A percentile compares a stretch with the other conserved stretches of the same genome.
Evolutionary conservation across 2,113 vertebrate species (phyloP).

Genomic region (Oostethus manadensis): DNA sequence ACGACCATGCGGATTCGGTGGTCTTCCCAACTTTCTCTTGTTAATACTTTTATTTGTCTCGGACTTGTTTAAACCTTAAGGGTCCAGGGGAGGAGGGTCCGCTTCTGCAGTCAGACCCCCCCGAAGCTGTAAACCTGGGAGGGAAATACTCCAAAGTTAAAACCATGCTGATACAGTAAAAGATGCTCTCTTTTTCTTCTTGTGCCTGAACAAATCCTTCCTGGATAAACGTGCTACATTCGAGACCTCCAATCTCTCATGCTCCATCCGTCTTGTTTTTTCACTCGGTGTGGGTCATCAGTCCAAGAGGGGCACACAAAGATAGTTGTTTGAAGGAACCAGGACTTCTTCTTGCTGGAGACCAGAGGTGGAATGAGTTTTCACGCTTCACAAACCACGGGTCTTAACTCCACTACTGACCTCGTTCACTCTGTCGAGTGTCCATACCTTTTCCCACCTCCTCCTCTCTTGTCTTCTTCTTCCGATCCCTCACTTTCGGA

Average conservation of each 20-base stretch:
- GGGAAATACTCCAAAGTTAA: too few relatives aligned
- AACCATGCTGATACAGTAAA: too few relatives aligned
- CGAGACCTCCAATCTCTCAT: constrained; percentile 3
- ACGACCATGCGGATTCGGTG: not conserved
- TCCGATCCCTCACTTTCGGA: constrained; percentile 4
- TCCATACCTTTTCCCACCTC: constrained; percentile 32
- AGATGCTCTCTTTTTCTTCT: too few relatives aligned
- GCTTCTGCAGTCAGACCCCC: too few relatives aligned
- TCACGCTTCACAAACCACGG: constrained; percentile 42
- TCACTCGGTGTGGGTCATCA: constrained; percentile 22
- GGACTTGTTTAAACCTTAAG: too few relatives aligned
- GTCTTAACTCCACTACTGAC: constrained; percentile 46
- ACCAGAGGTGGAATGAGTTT: constrained; percentile 63
- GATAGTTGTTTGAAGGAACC: constrained; percentile 11
- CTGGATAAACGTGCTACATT: constrained; percentile 1
- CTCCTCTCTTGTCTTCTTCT: constrained; percentile 10
- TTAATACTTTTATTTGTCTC: too few relatives aligned
- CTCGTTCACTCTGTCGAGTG: constrained; percentile 34
- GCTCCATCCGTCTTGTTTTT: not conserved
- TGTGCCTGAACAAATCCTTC: not conserved
- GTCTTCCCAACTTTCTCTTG: too few relatives aligned
- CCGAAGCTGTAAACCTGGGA: too few relatives aligned
- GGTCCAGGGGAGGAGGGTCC: too few relatives aligned
- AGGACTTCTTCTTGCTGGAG: constrained; percentile 23
- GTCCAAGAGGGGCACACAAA: constrained; percentile 24